Evolutionary conservation across 2,797 vertebrate genomes (phyloP).

Genomic region (Hippoglossus hippoglossus): DNA sequence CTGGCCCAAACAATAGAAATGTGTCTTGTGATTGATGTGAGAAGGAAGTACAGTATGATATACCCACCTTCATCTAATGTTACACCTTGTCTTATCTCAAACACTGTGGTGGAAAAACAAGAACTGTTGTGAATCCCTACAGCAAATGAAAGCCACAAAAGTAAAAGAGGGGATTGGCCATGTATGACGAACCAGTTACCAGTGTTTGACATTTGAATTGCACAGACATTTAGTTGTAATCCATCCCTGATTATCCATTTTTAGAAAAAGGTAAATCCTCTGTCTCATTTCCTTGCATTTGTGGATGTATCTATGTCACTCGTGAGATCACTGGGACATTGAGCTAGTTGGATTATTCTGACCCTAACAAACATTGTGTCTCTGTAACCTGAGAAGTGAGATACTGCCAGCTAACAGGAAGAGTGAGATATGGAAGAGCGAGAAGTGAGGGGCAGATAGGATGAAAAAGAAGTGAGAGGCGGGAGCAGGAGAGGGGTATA

Average conservation of each 20-base stretch:
- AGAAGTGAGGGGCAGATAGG: constrained; percentile 8
- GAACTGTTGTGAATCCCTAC: background rate
- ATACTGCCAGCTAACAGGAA: constrained; percentile 35
- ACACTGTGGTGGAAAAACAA: background rate
- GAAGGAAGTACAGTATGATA: constrained; percentile 26
- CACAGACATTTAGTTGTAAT: constrained; percentile 15
- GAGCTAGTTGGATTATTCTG: constrained; percentile 5
- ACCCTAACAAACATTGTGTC: constrained; percentile 25
- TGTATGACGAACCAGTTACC: background rate
- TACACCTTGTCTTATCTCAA: constrained; percentile 21
- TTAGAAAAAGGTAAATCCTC: constrained; percentile 11
- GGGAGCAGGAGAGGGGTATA: constrained; percentile 22
- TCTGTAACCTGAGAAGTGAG: constrained; percentile 62
- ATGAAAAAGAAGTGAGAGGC: constrained; percentile 13
- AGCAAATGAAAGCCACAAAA: constrained; percentile 41
- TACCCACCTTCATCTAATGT: constrained; percentile 44
- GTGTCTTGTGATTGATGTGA: background rate
- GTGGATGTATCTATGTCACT: constrained; percentile 20
- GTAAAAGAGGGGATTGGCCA: constrained; percentile 24
- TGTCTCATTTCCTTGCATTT: constrained; percentile 7
- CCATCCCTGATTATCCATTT: constrained; percentile 9
- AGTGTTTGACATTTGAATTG: constrained; percentile 34
- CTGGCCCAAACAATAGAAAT: too few species aligned
- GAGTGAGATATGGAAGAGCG: constrained; percentile 18
- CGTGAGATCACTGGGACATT: background rate